phyloP scores from a whole-genome alignment of 2,797 vertebrate species.

The Tapirus indicus region DNA sequence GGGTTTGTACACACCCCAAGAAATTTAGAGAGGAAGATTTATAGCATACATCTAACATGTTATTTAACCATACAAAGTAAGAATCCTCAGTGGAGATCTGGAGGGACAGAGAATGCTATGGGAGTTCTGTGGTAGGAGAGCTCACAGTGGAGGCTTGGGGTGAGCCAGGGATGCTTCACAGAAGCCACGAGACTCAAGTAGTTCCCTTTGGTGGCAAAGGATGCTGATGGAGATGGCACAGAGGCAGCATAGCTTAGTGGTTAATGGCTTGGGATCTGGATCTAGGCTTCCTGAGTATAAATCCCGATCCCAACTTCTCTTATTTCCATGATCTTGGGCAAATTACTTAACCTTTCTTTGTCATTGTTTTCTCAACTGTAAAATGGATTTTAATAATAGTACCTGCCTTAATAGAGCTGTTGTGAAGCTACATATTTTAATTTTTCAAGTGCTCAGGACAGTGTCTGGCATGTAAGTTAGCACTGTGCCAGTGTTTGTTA shows the following conservation, averaged over 20 bases:
- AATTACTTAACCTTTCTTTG: background rate
- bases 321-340: background rate
- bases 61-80: background rate
- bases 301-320: background rate
- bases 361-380: constrained; percentile 23
- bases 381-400: background rate
- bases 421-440: background rate
- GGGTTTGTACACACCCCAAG: background rate
- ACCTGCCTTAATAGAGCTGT: background rate
- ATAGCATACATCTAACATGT: background rate
- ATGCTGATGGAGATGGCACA: background rate
- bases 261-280: background rate
- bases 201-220: background rate
- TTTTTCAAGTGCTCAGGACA: background rate
- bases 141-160: background rate
- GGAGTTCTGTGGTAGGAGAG: background rate
- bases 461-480: background rate
- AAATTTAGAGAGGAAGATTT: background rate
- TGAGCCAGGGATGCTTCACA: background rate
- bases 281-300: background rate
- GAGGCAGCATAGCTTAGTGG: background rate
- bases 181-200: background rate
- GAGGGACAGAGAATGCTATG: background rate
- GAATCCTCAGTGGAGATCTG: background rate
- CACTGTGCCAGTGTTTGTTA: background rate